These are phyloP conservation scores for Calameuta filiformis DNA, from an alignment of 2,888 invertebrate genomes.

Conservation along the genomic window DNA sequence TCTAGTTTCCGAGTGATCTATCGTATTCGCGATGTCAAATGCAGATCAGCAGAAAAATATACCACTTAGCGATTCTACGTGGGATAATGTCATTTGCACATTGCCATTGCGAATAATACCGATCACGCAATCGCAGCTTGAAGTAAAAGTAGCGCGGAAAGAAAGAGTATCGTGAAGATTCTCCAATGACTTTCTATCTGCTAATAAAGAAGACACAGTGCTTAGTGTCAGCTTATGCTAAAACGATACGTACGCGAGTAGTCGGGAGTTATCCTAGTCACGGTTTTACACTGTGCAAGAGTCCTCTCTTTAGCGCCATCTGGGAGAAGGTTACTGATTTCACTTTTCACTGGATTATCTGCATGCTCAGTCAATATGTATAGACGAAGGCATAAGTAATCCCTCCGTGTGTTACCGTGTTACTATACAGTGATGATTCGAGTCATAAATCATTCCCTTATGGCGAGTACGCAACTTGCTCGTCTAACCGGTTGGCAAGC, in stretches of 20 bases:
- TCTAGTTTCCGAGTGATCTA: not conserved
- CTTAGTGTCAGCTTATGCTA: not conserved
- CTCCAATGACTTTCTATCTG: not conserved
- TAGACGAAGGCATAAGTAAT: not conserved
- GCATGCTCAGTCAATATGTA: not conserved
- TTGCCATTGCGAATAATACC: not conserved
- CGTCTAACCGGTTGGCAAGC: not conserved
- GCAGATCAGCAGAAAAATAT: not conserved
- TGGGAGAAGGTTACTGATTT: slow-evolving; percentile 5
- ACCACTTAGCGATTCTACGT: not conserved
- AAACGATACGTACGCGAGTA: not conserved
- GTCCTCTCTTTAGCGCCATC: not conserved
- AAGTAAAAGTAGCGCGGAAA: not conserved
- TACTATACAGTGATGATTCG: not conserved
- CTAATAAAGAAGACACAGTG: not conserved
- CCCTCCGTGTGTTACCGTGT: not conserved
- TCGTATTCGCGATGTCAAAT: not conserved
- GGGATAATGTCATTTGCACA: too few species aligned
- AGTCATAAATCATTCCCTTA: not conserved
- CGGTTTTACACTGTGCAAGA: not conserved
- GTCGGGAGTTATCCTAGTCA: not conserved
- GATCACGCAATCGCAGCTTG: not conserved
- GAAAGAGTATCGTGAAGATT: not conserved
- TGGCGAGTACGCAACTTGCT: not conserved
- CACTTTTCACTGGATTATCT: not conserved